These are phyloP conservation scores for Mamestra configurata DNA, from an alignment of 1,140 invertebrate species.

Conservation along the genomic window DNA sequence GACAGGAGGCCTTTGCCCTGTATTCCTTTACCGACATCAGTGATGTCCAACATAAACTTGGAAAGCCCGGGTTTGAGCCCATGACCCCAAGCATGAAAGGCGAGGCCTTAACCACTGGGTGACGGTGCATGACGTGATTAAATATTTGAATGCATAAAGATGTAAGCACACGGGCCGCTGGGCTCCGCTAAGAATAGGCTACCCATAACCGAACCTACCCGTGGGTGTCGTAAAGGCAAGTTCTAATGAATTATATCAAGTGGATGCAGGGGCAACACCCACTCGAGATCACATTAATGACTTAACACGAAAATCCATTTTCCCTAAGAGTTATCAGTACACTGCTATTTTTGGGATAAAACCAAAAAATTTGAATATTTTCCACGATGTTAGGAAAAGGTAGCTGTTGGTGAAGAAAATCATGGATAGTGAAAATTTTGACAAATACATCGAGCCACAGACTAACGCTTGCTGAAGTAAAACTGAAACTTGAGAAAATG, in stretches of 20 bases:
- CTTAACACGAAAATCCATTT: slow-evolving; percentile 19
- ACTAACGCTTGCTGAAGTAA: too few species aligned
- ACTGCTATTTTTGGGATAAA: not conserved
- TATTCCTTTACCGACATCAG: too few species aligned
- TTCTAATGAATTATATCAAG: slow-evolving; percentile 34
- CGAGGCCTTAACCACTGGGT: too few species aligned
- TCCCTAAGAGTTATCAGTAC: not conserved
- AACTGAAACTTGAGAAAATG: too few species aligned
- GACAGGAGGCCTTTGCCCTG: too few species aligned
- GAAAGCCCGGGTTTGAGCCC: too few species aligned
- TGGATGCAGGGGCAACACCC: slow-evolving; percentile 7
- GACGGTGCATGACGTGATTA: too few species aligned
- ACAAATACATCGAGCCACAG: not conserved
- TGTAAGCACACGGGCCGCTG: slow-evolving; percentile 4
- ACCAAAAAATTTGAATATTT: not conserved
- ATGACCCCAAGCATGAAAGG: too few species aligned
- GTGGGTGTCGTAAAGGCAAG: slow-evolving; percentile 31
- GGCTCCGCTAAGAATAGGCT: slow-evolving; percentile 25
- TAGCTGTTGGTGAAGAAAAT: not conserved
- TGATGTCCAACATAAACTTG: too few species aligned
- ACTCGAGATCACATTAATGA: slow-evolving; percentile 9
- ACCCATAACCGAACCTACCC: slow-evolving; percentile 33
- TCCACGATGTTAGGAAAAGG: not conserved
- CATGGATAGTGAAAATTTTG: too few species aligned
- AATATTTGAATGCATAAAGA: slow-evolving; percentile 13